phyloP scores from a whole-genome alignment of 2,113 vertebrate genomes.

The Coptodon rendalli region DNA sequence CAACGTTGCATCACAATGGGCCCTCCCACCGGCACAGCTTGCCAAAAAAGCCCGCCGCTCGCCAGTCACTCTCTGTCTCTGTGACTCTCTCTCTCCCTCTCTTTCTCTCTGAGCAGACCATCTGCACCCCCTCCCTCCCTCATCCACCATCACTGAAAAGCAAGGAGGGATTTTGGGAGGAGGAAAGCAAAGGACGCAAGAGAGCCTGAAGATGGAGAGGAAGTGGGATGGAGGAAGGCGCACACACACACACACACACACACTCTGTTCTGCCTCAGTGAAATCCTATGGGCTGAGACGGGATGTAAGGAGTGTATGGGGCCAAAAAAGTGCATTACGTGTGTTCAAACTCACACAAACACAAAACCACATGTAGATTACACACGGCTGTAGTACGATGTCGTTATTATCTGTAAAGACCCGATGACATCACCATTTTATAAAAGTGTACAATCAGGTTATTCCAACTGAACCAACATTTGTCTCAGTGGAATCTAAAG shows the following conservation, averaged over 20 bases:
- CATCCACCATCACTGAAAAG: conserved; percentile 24
- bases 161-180: not conserved
- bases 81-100: conserved; percentile 1
- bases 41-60: conserved; percentile 72
- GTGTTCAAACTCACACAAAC: not conserved
- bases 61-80: conserved; percentile 43
- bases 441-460: not conserved
- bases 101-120: conserved; percentile 51
- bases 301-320: not conserved
- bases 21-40: conserved; percentile 77
- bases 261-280: not conserved
- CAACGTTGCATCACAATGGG: conserved; percentile 87
- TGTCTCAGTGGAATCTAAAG: not conserved
- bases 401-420: not conserved
- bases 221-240: not conserved
- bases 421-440: not conserved
- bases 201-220: not conserved
- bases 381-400: not conserved
- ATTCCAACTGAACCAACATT: not conserved
- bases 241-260: not conserved
- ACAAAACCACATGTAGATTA: not conserved
- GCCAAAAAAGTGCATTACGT: not conserved
- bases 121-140: conserved; percentile 13
- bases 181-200: not conserved
- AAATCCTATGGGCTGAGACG: not conserved